Base-by-base conservation (phyloP, 2,113 vertebrate genomes). In the Anolis carolinensis region DNA sequence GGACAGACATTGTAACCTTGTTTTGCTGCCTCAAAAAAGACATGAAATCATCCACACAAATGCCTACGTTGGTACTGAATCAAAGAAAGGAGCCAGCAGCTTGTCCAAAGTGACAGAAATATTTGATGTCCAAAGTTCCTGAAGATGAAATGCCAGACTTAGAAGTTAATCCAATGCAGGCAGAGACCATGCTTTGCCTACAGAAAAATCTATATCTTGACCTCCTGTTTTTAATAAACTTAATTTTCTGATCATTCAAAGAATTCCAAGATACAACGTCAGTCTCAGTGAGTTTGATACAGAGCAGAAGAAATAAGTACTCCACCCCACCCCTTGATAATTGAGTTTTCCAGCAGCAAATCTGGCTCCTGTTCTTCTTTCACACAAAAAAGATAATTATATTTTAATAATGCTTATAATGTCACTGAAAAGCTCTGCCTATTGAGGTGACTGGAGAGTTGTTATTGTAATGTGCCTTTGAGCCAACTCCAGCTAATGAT, bases 161-260 rank as follows among this genome's bases (percentile, higher is more conserved):
- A 90, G 89, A 92, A 88, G 87, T 23, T n/a, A 71, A 88, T 65
- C 70, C 50, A 78, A 21, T 84, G 52, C 79, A 86, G 5, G 0
- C 81, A 89, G 77, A 92, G 86, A 89, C 71, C 91, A 88, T 86
- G 92, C 81, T 91, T 86, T 90, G 87, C 72, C 73, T 79, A 65
- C 79, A 25, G 39, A 79, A 85, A 67, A 84, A 68, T n/a, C 90
- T 92, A 76, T 87, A 88, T 91, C 93, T 86, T 93, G 80, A 87
- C 90, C 93, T 84, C 90, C 87, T 94, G 81, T 94, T 96, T 93
- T 91, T 91, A 92, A 90, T 91, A 90, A 94, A 92, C 76, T 72
- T 82, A 77, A 81, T 44, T 1, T 86, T 93, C 86, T 1, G 9
- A 80, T 86, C 90, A 89, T 25, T 50, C 91, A 93, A 90, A 89